A percentile compares a stretch with the other conserved stretches of the same genome.
These are phyloP conservation scores for Peromyscus aztecus DNA, from an alignment of 2,797 vertebrate genomes.

Conservation along the genomic window DNA sequence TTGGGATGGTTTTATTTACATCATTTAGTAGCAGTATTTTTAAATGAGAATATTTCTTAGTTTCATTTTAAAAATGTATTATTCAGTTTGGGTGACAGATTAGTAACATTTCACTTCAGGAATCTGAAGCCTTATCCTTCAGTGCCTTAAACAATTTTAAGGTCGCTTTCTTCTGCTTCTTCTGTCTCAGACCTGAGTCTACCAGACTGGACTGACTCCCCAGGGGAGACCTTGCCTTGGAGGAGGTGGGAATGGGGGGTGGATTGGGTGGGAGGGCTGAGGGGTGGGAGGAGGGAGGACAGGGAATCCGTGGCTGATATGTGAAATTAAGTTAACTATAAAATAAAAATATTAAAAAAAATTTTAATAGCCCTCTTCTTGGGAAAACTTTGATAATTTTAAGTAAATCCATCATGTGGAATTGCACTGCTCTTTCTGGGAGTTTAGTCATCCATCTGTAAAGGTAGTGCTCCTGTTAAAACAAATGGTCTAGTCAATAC, in stretches of 20 bases:
- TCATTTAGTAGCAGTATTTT: not conserved
- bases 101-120: not conserved
- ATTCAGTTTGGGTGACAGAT: not conserved
- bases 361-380: not conserved
- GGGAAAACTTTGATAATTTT: not conserved
- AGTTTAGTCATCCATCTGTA: not conserved
- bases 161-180: too few species aligned
- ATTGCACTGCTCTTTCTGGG: not conserved
- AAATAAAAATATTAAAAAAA: too few species aligned
- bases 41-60: not conserved
- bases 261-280: too few species aligned
- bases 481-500: not conserved
- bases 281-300: too few species aligned
- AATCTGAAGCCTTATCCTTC: slow-evolving; percentile 4
- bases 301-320: too few species aligned
- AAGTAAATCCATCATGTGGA: not conserved
- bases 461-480: not conserved
- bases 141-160: not conserved
- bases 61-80: not conserved
- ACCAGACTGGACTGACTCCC: too few species aligned
- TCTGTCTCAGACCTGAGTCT: too few species aligned
- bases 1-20: not conserved
- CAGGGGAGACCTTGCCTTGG: too few species aligned
- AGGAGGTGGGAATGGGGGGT: too few species aligned
- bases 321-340: too few species aligned